These are phyloP conservation scores for Odontesthes bonariensis DNA, from an alignment of 2,113 vertebrate species.

Conservation along the genomic window DNA sequence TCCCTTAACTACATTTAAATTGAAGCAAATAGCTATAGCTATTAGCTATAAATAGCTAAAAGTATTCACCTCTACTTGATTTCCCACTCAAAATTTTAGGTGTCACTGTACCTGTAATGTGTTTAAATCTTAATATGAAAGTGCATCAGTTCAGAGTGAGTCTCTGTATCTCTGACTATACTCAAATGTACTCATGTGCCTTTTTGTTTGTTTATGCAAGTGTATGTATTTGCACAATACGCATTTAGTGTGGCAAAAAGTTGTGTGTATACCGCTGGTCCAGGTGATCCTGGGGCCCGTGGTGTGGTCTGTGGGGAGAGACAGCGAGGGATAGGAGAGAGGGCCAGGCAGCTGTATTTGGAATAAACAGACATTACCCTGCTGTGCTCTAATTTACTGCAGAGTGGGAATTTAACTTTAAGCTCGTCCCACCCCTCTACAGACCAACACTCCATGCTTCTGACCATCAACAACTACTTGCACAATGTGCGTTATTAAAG, in stretches of 20 bases:
- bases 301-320: constrained; percentile 75
- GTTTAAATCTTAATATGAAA: constrained; percentile 39
- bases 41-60: not conserved
- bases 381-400: constrained; percentile 83
- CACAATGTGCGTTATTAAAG: constrained; percentile 70
- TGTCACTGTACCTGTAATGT: constrained; percentile 29
- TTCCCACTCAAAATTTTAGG: constrained; percentile 9
- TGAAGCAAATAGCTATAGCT: too few relatives aligned
- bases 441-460: constrained; percentile 60
- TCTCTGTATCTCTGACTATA: constrained; percentile 25
- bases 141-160: constrained; percentile 25
- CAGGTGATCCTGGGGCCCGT: constrained; percentile 91
- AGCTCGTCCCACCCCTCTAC: constrained; percentile 70
- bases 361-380: constrained; percentile 84
- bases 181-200: constrained; percentile 55
- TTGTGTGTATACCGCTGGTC: constrained; percentile 68
- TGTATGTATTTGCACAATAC: constrained; percentile 63
- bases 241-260: constrained; percentile 50
- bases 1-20: not conserved
- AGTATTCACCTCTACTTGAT: constrained; percentile 1
- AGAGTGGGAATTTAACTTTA: constrained; percentile 80
- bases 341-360: constrained; percentile 82
- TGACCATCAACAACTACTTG: constrained; percentile 72
- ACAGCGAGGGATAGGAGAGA: constrained; percentile 57
- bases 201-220: constrained; percentile 66